Conservation (phyloP, 2,888 invertebrate species). For the Nemoura dubitans region DNA sequence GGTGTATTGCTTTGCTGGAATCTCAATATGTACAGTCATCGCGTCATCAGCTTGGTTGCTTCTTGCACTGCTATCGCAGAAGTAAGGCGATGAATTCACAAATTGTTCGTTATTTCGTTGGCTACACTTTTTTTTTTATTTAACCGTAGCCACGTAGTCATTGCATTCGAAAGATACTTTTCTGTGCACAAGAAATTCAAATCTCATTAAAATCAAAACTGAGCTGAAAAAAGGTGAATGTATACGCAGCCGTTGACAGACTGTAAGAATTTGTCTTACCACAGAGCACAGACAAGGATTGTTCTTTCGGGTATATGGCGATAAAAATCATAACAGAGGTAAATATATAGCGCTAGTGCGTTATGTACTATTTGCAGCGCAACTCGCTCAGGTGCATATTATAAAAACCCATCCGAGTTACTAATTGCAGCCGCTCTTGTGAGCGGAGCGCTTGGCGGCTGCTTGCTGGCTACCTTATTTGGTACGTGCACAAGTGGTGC, state of each 20-base stretch:
- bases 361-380: background rate
- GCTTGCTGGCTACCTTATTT: background rate
- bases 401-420: background rate
- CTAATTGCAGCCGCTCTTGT: background rate
- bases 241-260: background rate
- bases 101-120: background rate
- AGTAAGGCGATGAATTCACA: background rate
- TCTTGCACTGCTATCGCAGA: background rate
- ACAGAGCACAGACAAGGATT: background rate
- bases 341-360: background rate
- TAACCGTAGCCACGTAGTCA: background rate
- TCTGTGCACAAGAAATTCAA: background rate
- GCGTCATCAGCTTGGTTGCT: background rate
- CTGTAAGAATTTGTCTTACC: background rate
- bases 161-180: too few species aligned
- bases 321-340: background rate
- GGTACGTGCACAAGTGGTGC: background rate
- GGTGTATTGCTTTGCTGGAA: background rate
- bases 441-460: background rate
- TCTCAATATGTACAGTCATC: background rate
- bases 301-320: background rate
- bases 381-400: background rate
- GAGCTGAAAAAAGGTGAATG: background rate
- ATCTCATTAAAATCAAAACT: conserved; percentile 12
- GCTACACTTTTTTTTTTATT: background rate